Percentiles rank a stretch among this genome's conserved stretches.
Conservation (phyloP, 2,797 vertebrate genomes). For the Enteromius paludinosus region DNA sequence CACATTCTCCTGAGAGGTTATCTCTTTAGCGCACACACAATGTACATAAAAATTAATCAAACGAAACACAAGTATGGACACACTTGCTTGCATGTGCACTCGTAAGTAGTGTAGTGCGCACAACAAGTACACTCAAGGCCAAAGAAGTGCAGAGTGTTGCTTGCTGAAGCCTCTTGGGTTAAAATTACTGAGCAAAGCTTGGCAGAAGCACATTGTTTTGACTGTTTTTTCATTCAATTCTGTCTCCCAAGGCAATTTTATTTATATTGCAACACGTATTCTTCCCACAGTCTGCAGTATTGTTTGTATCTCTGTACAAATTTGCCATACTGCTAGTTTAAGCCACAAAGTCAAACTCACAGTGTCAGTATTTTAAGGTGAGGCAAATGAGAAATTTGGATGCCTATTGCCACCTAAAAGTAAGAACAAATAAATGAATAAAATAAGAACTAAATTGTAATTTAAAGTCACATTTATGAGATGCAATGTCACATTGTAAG, state of each 20-base stretch:
- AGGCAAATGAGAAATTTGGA: conserved; percentile 1
- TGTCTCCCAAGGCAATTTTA: not conserved
- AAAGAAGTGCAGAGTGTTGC: not conserved
- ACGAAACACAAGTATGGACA: not conserved
- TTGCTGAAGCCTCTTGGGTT: conserved; percentile 26
- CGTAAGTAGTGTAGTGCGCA: not conserved
- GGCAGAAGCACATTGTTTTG: conserved; percentile 1
- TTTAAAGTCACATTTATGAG: not conserved
- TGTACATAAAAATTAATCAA: not conserved
- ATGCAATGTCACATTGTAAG: not conserved
- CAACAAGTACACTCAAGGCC: conserved; percentile 2
- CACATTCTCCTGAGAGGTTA: conserved; percentile 78
- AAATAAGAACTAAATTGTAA: not conserved
- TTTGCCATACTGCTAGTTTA: conserved; percentile 10
- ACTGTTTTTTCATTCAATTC: not conserved
- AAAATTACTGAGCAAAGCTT: not conserved
- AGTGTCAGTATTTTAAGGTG: not conserved
- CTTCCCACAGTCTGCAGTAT: not conserved
- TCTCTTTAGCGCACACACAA: conserved; percentile 57
- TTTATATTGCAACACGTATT: not conserved
- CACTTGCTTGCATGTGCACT: conserved; percentile 2
- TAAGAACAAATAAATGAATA: too few relatives aligned
- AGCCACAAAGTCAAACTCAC: conserved; percentile 1
- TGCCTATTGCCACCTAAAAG: conserved; percentile 14
- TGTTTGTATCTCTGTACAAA: conserved; percentile 8